These are phyloP conservation scores for Cremastinae sp. DNA, from an alignment of 2,888 invertebrate genomes.

Conservation along the genomic window DNA sequence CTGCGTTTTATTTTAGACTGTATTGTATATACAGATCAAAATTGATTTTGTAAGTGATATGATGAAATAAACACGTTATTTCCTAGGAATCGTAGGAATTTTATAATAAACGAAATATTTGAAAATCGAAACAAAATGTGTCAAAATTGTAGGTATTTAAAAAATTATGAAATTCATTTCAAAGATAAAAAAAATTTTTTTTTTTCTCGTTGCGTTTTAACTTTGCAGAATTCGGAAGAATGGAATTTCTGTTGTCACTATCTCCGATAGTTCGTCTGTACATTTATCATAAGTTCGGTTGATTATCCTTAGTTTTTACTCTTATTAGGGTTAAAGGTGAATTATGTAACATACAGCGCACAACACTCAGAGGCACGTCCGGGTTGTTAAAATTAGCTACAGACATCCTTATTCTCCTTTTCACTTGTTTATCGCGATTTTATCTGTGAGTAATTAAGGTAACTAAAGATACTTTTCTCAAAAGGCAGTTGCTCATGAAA, in stretches of 20 bases:
- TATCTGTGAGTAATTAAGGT: conserved; percentile 14
- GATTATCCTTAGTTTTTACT: conserved; percentile 11
- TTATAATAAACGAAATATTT: no score
- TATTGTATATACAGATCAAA: no score
- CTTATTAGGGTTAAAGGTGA: conserved; percentile 31
- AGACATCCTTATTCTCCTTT: conserved; percentile 29
- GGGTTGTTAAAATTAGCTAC: conserved; percentile 53
- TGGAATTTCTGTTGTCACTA: conserved; percentile 21
- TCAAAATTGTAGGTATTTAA: no score
- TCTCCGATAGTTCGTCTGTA: conserved; percentile 49
- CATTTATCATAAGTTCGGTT: conserved; percentile 21
- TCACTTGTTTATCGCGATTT: conserved; percentile 29
- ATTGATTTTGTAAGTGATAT: no score
- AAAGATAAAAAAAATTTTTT: background rate
- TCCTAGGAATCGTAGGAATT: no score
- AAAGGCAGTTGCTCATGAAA: conserved; percentile 7
- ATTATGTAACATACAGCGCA: conserved; percentile 46
- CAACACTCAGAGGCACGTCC: conserved; percentile 60
- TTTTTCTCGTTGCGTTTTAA: conserved; percentile 5
- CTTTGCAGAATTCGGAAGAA: background rate
- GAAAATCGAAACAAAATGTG: no score
- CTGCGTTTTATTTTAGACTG: no score
- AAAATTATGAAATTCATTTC: no score
- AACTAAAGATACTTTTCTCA: background rate
- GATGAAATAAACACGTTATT: no score